Evolutionary conservation across 1,140 invertebrate species (phyloP).

Genomic region (Danaus plexippus): DNA sequence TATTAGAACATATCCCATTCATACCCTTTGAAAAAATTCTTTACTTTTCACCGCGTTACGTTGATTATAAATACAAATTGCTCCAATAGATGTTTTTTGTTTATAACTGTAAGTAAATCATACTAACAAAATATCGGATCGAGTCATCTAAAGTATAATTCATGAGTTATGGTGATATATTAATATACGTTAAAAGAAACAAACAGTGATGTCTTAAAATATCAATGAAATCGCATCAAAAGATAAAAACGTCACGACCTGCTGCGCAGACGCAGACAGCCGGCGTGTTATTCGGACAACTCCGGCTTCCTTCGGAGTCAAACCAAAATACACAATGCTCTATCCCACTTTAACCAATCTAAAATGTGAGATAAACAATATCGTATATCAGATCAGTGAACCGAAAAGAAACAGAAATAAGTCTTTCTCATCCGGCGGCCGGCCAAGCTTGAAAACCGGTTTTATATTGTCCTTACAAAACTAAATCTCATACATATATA

Average conservation of each 20-base stretch:
- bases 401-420: constrained; percentile 65
- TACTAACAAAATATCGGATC: no score
- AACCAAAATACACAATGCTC: constrained; percentile 22
- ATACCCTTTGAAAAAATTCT: no score
- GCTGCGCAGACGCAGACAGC: constrained; percentile 27
- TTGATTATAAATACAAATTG: no score
- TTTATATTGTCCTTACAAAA: constrained; percentile 49
- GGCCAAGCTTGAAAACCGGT: constrained; percentile 47
- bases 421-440: constrained; percentile 52
- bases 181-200: no score
- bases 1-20: no score
- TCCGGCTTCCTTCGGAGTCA: constrained; percentile 32
- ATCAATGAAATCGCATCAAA: constrained; percentile 55
- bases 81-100: no score
- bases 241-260: constrained; percentile 40
- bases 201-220: constrained; percentile 12
- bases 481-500: constrained; percentile 59
- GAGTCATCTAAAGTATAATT: no score
- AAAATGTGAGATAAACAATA: constrained; percentile 33
- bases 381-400: constrained; percentile 62
- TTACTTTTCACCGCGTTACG: no score
- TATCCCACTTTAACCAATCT: constrained; percentile 36
- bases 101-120: no score
- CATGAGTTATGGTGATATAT: no score
- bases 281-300: constrained; percentile 40